Base-by-base conservation (phyloP, 2,888 invertebrate genomes). In the Mesopsocus fuscifrons region DNA sequence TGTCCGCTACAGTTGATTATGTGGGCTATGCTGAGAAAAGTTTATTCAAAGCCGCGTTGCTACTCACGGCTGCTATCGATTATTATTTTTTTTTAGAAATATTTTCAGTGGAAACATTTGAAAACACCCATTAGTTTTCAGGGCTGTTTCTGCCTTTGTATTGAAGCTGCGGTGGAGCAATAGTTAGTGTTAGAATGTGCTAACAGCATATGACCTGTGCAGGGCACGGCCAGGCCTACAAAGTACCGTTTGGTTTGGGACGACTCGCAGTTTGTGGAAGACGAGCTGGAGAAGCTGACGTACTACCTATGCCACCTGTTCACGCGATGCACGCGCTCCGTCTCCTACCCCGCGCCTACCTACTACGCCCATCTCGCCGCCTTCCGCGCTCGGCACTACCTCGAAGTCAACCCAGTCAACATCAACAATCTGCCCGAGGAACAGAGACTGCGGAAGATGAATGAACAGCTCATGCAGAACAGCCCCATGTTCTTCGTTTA, bases 291-390 rank as follows among this genome's bases (percentile, higher is more conserved):
- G 55, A 67, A 73, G 49, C 57, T 89, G 47, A 77, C 87, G 0
- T 88, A 77, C 60, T 78, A 79, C 55, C 61, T 92, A 40, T 89
- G 89, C 54, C 85, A 89, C 57, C 62, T 85, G 64, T 91, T 83
- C 62, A 71, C 80, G 1, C 72, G 91, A 3, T 89, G 89, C 56
- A 78, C 76, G 49, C 67, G 88, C 52, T 65, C 84, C 31, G 85
- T 87, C 0, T 84, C 83, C 11, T 85, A 85, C 62, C 85, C 85
- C 3, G 80, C 85, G 2, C 85, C 87, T 1, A 85, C 85, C 0
- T 87, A 87, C 61, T 80, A 87, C 59, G 84, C 85, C 11, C 85
- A 87, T 62, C 69, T 85, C 41, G 84, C 79, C n/a, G 85, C 84
- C 9, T 73, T 76, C 42, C 67, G 87, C 13, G 84, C 67, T 1